These are phyloP conservation scores for Daubentonia madagascariensis DNA, from an alignment of 2,113 vertebrate genomes.

Conservation along the genomic window DNA sequence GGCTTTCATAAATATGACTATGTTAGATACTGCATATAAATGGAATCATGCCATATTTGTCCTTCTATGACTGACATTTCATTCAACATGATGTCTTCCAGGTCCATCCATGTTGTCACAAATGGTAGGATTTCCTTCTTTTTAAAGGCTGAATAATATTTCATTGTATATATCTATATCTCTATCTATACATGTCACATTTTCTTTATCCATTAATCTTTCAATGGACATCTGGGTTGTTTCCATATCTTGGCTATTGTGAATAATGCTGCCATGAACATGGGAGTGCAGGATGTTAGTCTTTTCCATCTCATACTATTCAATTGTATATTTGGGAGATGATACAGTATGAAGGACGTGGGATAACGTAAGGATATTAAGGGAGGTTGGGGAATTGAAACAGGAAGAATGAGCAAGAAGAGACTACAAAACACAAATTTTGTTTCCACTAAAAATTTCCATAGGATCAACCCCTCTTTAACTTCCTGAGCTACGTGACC, in stretches of 20 bases:
- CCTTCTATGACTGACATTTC: background rate
- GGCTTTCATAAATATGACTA: background rate
- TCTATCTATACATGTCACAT: background rate
- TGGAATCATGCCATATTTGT: background rate
- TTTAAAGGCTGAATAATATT: background rate
- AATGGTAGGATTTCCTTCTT: background rate
- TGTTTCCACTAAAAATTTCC: slow-evolving; percentile 11
- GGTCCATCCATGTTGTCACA: background rate
- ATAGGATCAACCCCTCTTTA: background rate
- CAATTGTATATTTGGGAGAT: background rate
- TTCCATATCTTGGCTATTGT: background rate
- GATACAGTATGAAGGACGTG: background rate
- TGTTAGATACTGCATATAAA: background rate
- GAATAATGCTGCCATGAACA: background rate
- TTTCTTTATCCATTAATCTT: background rate
- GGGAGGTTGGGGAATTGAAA: background rate
- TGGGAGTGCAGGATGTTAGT: background rate
- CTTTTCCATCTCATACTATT: background rate
- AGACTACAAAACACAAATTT: background rate
- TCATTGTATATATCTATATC: background rate
- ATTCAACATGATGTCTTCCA: background rate
- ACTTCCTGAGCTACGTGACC: background rate
- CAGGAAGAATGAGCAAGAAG: background rate
- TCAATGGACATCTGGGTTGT: background rate
- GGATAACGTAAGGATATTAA: background rate